Percentiles rank a stretch among this genome's conserved stretches.
phyloP scores from a whole-genome alignment of 2,888 invertebrate species.

The Pandemis heparana region DNA sequence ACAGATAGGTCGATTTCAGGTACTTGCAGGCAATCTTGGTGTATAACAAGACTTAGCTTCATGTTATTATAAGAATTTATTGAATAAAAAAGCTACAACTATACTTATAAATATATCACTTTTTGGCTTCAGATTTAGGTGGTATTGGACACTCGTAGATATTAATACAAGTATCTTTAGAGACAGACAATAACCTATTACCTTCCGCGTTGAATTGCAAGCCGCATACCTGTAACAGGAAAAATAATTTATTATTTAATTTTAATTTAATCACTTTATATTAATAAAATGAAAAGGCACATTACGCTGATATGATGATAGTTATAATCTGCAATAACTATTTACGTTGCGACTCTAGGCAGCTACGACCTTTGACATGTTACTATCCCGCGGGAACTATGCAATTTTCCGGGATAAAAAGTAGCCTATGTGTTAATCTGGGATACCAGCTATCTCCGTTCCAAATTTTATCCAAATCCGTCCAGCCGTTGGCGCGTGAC shows the following conservation, averaged over 20 bases:
- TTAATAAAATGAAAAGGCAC: too few species aligned
- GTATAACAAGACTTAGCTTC: neutral
- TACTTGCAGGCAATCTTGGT: neutral
- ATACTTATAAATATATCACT: constrained; percentile 30
- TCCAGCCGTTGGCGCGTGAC: too few species aligned
- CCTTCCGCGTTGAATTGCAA: constrained; percentile 93
- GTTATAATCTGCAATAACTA: too few species aligned
- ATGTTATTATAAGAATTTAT: neutral
- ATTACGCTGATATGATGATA: too few species aligned
- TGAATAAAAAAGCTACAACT: neutral
- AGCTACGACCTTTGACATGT: too few species aligned
- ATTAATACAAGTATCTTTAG: constrained; percentile 94
- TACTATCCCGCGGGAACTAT: too few species aligned
- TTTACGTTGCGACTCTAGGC: too few species aligned
- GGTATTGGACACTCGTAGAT: constrained; percentile 92
- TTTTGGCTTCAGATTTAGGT: constrained; percentile 53
- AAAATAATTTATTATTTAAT: neutral
- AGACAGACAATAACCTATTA: constrained; percentile 94
- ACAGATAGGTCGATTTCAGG: neutral
- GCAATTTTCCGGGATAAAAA: too few species aligned
- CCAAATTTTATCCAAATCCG: too few species aligned
- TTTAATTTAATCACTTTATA: too few species aligned
- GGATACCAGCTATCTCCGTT: too few species aligned
- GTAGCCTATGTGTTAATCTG: too few species aligned
- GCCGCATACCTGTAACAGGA: constrained; percentile 91